These are phyloP conservation scores for Colletes gigas DNA, from an alignment of 1,140 invertebrate genomes.

Conservation along the genomic window DNA sequence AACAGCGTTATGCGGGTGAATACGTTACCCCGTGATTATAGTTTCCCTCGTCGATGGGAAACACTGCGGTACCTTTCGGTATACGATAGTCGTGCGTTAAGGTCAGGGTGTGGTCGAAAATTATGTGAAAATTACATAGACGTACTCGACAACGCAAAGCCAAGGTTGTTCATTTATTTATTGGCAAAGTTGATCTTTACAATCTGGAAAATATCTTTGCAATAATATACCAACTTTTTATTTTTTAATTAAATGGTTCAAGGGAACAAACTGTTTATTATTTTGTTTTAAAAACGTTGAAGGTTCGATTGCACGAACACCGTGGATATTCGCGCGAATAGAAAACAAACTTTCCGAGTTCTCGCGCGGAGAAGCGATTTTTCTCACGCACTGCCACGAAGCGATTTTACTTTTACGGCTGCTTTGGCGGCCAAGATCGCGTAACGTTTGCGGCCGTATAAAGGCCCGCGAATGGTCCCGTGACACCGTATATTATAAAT, in stretches of 20 bases:
- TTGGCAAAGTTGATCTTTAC: no score
- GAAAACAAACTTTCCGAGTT: background rate
- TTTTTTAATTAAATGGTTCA: no score
- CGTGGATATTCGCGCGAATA: no score
- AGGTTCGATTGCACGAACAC: no score
- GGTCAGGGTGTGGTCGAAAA: background rate
- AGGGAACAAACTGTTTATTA: no score
- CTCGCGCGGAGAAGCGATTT: background rate
- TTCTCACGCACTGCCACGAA: background rate
- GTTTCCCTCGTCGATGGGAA: background rate
- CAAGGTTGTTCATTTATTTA: background rate
- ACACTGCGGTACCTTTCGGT: background rate
- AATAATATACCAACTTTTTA: no score
- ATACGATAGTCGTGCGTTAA: background rate
- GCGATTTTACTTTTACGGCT: background rate
- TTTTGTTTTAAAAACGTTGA: no score
- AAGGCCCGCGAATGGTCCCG: constrained; percentile 12
- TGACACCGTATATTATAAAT: constrained; percentile 48
- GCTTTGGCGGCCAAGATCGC: background rate
- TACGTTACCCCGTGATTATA: constrained; percentile 2
- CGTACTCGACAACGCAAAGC: background rate
- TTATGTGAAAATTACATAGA: background rate
- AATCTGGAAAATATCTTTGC: no score
- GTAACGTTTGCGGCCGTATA: background rate
- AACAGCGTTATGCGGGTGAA: background rate